Evolutionary conservation across 2,888 invertebrate species (phyloP), one percentile per base, ranked within the genome.

Genomic region (Sclerodermus sp.): DNA sequence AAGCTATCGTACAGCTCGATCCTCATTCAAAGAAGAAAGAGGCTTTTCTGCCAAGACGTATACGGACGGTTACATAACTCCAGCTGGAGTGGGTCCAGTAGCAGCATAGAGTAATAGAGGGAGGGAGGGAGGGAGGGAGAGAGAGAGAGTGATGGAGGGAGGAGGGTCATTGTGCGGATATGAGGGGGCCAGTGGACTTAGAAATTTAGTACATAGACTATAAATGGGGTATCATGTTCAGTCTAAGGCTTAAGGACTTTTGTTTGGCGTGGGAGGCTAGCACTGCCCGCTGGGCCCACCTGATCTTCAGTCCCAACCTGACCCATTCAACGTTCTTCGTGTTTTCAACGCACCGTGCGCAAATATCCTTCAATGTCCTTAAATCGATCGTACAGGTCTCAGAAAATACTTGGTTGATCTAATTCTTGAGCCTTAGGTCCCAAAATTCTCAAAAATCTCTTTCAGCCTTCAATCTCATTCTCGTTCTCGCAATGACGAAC

Each of bases 141-240:
- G 42, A 18, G 5, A 13, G 32, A 18, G 41, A 14, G 41, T 12
- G 38, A 29, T 18, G 38, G 54, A 45, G 47, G 55, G 57, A 23
- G 23, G 8, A 23, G 23, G 23, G 23, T 60, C 61, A 72, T 72
- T 71, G 72, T 73, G 61, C 55, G 31, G 42, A 42, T 37, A 32
- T 48, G 56, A 55, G 23, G 23, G 23, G 23, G 23, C 23, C 23
- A 23, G 23, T 23, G 66, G 68, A 70, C 71, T 73, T 70, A 67
- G 69, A 76, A 75, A 75, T 76, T 75, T 73, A 70, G 73, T 74
- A 70, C 69, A 68, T 68, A 65, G 67, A 67, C 67, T 63, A 72
- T 76, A 77, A 75, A 77, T 75, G 73, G 76, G 76, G 72, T 76
- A 77, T 77, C 77, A 76, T 76, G 76, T 77, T 77, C 76, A 75